These are phyloP conservation scores for Nannoperca obscura DNA, from an alignment of 2,797 vertebrate species.

Conservation along the genomic window DNA sequence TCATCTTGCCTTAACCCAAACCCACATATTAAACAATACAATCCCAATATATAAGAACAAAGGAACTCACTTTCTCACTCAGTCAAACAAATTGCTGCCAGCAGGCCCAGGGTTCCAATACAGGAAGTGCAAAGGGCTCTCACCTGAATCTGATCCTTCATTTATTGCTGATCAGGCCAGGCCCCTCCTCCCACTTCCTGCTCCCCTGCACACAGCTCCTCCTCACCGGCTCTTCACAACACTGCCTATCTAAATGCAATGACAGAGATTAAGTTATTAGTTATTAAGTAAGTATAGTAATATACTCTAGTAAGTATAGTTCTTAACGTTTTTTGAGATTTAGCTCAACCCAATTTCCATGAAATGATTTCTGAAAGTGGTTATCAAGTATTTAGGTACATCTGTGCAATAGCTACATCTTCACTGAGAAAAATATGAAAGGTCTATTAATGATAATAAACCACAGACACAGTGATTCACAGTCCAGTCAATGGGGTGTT, in stretches of 20 bases:
- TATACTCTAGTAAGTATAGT: background rate
- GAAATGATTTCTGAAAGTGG: background rate
- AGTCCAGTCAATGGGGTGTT: conserved; percentile 67
- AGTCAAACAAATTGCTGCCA: too few relatives aligned
- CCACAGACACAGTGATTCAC: conserved; percentile 21
- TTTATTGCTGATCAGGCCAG: too few relatives aligned
- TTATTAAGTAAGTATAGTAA: background rate
- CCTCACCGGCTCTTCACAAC: too few relatives aligned
- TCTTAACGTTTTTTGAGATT: background rate
- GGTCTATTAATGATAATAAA: background rate
- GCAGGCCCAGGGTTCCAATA: too few relatives aligned
- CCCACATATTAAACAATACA: too few relatives aligned
- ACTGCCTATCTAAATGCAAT: background rate
- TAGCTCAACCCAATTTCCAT: background rate
- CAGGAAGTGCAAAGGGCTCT: too few relatives aligned
- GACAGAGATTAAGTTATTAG: background rate
- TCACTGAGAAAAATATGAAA: background rate
- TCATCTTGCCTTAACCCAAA: too few relatives aligned
- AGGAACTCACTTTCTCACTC: too few relatives aligned
- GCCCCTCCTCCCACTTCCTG: too few relatives aligned
- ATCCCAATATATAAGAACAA: too few relatives aligned
- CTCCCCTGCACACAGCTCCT: too few relatives aligned
- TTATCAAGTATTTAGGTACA: background rate
- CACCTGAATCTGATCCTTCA: too few relatives aligned
- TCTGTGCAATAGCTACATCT: background rate